Evolutionary conservation across 2,113 vertebrate species (phyloP).

Genomic region (Craseonycteris thonglongyai): DNA sequence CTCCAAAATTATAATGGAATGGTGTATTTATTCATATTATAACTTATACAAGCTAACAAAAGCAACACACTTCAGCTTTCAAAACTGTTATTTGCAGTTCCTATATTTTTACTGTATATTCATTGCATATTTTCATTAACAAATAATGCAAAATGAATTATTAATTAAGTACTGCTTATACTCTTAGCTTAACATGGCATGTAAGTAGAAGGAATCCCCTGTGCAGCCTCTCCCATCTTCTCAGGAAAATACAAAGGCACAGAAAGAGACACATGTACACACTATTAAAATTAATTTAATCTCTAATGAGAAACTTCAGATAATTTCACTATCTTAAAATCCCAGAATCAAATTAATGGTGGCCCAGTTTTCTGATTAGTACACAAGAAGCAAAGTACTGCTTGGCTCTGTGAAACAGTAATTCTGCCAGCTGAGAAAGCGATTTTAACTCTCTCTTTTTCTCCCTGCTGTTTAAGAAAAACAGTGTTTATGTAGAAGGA

Average conservation of each 20-base stretch:
- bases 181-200: neutral
- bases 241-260: neutral
- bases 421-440: neutral
- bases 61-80: neutral
- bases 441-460: neutral
- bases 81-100: neutral
- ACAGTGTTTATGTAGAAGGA: neutral
- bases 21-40: neutral
- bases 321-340: neutral
- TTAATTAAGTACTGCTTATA: neutral
- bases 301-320: neutral
- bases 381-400: neutral
- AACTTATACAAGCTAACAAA: neutral
- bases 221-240: neutral
- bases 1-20: neutral
- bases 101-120: neutral
- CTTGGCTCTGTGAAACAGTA: neutral
- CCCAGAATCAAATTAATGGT: neutral
- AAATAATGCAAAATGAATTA: neutral
- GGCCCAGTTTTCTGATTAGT: neutral
- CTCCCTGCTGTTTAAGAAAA: neutral
- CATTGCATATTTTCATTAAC: neutral
- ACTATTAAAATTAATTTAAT: neutral
- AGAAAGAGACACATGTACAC: neutral
- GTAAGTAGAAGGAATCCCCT: neutral